Percentiles rank a stretch among this genome's conserved stretches.
These are phyloP conservation scores for Formicarius rufipectus DNA, from an alignment of 2,113 vertebrate species.

Conservation along the genomic window DNA sequence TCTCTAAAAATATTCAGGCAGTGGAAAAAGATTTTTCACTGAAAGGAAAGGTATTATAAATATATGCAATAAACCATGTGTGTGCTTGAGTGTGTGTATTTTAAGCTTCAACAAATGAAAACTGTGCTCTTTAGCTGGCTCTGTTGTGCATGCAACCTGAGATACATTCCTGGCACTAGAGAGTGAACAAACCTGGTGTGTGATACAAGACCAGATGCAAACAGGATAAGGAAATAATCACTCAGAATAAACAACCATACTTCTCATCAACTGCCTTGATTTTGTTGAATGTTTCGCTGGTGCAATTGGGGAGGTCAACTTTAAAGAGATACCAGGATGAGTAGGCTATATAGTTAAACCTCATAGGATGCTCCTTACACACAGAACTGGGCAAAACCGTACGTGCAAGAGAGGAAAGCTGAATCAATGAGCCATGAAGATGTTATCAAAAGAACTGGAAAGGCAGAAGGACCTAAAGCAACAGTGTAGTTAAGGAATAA, in stretches of 20 bases:
- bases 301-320: background rate
- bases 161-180: background rate
- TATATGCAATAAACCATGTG: background rate
- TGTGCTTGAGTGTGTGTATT: rapidly evolving
- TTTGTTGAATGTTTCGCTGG: background rate
- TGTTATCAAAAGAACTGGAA: background rate
- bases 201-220: background rate
- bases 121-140: background rate
- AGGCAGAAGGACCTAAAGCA: background rate
- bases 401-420: background rate
- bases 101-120: background rate
- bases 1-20: background rate
- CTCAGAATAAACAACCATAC: background rate
- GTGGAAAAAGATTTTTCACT: background rate
- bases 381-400: background rate
- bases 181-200: background rate
- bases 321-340: background rate
- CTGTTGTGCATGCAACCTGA: background rate
- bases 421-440: background rate
- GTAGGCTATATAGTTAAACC: background rate
- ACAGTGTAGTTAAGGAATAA: background rate
- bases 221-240: background rate
- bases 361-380: background rate
- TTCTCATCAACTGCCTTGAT: background rate
- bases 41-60: background rate